phyloP scores from a whole-genome alignment of 2,888 invertebrate genomes.

The Leucozona laternaria region DNA sequence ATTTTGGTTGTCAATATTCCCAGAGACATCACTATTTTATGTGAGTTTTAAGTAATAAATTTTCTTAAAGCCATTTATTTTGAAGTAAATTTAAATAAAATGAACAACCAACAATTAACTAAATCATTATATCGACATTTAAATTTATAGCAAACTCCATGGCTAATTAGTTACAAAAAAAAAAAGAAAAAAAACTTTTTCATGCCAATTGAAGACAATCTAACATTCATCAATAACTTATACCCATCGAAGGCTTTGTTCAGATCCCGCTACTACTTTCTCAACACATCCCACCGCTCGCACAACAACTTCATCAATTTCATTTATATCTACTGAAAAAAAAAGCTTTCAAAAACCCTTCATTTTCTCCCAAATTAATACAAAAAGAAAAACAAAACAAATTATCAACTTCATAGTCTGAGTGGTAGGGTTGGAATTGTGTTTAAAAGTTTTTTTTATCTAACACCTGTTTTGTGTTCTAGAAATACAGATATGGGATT shows the following conservation, averaged over 20 bases:
- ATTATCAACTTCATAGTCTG: conserved; percentile 24
- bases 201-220: conserved; percentile 2
- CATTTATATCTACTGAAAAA: conserved; percentile 20
- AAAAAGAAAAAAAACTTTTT: neutral
- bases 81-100: neutral
- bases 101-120: neutral
- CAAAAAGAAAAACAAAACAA: conserved; percentile 14
- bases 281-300: conserved; percentile 1
- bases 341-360: conserved; percentile 58
- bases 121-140: conserved; percentile 1
- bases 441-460: too few species aligned
- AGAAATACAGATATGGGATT: neutral
- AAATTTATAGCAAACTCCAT: conserved; percentile 12
- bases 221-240: conserved; percentile 21
- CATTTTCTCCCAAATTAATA: conserved; percentile 38
- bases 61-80: neutral
- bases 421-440: neutral
- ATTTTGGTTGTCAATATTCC: neutral
- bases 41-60: conserved; percentile 8
- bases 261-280: conserved; percentile 50
- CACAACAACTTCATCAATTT: conserved; percentile 47
- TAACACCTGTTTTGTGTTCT: too few species aligned
- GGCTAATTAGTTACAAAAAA: conserved; percentile 15
- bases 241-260: conserved; percentile 1
- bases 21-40: neutral